A percentile compares a stretch with the other conserved stretches of the same genome.
phyloP scores from a whole-genome alignment of 2,888 invertebrate species.

The Drosophila rubida region DNA sequence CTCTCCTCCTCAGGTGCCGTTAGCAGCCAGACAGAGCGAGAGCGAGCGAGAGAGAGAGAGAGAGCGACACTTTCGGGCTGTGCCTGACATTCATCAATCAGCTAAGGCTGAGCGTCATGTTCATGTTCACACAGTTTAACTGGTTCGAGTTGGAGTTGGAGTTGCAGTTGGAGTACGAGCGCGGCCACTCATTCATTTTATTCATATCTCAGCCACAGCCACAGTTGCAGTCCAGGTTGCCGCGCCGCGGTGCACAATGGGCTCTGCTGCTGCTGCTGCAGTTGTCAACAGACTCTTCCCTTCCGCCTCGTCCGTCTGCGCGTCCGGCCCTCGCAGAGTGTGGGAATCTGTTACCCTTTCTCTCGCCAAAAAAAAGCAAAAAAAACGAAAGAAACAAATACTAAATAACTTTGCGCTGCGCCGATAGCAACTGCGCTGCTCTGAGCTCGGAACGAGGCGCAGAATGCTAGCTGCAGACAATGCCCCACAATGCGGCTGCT shows the following conservation, averaged over 20 bases:
- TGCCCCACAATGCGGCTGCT: conserved; percentile 19
- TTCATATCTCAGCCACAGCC: conserved; percentile 46
- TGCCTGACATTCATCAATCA: conserved; percentile 75
- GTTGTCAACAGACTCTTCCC: conserved; percentile 67
- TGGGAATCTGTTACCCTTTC: conserved; percentile 83
- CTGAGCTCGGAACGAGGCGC: conserved; percentile 55
- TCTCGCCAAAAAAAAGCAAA: conserved; percentile 55
- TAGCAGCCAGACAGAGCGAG: conserved; percentile 26
- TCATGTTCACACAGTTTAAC: conserved; percentile 66
- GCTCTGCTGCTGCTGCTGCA: conserved; percentile 50
- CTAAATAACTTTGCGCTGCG: conserved; percentile 66
- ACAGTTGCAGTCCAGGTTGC: conserved; percentile 18
- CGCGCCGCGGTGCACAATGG: conserved; percentile 53
- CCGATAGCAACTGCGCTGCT: neutral
- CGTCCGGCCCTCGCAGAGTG: conserved; percentile 58
- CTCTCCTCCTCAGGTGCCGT: conserved; percentile 49
- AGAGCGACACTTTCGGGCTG: conserved; percentile 20
- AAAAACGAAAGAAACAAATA: conserved; percentile 48
- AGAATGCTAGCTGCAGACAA: conserved; percentile 35
- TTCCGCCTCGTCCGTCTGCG: conserved; percentile 23
- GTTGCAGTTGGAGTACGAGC: conserved; percentile 18
- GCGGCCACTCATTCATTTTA: conserved; percentile 54
- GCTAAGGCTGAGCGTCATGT: conserved; percentile 47
- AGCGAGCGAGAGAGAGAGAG: neutral
- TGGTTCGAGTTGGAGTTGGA: conserved; percentile 35